These are phyloP conservation scores for Philotrypesis tridentata DNA, from an alignment of 1,140 invertebrate species.

Conservation along the genomic window DNA sequence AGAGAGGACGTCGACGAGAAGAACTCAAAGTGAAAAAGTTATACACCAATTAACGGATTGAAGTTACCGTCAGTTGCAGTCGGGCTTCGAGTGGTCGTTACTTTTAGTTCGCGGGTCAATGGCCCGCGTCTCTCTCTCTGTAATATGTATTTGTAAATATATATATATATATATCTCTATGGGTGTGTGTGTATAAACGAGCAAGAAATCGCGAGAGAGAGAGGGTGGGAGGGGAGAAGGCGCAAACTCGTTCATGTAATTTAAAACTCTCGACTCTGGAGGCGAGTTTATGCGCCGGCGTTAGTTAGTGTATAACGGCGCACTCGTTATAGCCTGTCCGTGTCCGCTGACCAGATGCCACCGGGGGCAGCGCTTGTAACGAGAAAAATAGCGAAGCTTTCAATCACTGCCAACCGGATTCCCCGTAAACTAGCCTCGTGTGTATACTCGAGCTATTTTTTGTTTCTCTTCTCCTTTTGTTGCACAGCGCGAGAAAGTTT, in stretches of 20 bases:
- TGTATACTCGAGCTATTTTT: no score
- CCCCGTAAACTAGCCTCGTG: no score
- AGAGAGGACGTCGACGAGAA: background rate
- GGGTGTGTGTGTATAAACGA: no score
- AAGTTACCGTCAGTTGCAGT: conserved; percentile 65
- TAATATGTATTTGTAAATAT: no score
- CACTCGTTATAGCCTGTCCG: no score
- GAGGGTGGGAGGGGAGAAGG: background rate
- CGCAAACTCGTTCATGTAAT: conserved; percentile 44
- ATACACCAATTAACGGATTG: conserved; percentile 67
- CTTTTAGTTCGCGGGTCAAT: conserved; percentile 50
- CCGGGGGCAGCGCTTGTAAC: background rate
- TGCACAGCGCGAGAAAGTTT: no score
- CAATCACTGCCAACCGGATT: background rate
- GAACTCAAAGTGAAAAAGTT: conserved; percentile 57
- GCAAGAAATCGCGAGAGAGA: background rate
- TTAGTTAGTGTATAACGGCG: conserved; percentile 21
- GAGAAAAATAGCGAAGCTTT: background rate
- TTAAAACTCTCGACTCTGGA: conserved; percentile 44
- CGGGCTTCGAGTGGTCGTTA: conserved; percentile 57
- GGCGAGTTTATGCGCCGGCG: background rate
- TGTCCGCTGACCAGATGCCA: background rate
- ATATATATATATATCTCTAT: no score
- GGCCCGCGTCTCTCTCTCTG: no score
- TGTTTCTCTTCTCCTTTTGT: no score